Evolutionary conservation across 2,113 vertebrate species (phyloP).

Genomic region (Mobula hypostoma): DNA sequence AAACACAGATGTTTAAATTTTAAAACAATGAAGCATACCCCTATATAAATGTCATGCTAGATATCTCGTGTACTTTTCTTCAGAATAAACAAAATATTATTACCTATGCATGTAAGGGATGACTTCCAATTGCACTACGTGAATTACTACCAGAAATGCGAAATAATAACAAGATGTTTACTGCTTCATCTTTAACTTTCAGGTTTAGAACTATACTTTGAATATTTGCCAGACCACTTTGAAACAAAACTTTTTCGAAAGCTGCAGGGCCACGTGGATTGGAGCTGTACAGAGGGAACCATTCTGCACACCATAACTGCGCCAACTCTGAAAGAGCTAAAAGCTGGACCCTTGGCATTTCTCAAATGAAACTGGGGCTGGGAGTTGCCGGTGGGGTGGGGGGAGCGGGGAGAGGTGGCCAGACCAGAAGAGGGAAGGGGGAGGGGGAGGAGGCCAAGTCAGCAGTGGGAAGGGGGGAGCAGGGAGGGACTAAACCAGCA

Average conservation of each 20-base stretch:
- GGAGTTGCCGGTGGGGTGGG: too few relatives aligned
- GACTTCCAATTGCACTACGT: not conserved
- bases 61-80: not conserved
- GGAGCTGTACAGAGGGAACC: not conserved
- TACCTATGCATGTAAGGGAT: not conserved
- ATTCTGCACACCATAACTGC: not conserved
- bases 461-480: too few relatives aligned
- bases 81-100: not conserved
- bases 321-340: not conserved
- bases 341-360: too few relatives aligned
- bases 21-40: not conserved
- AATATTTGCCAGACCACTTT: not conserved
- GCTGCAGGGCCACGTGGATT: not conserved
- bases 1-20: not conserved
- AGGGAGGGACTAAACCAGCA: too few relatives aligned
- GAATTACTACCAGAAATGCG: not conserved
- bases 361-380: too few relatives aligned
- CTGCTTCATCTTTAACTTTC: not conserved
- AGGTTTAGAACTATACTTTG: slow-evolving; percentile 10
- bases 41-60: too few relatives aligned
- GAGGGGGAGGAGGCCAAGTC: too few relatives aligned
- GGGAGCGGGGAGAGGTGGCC: too few relatives aligned
- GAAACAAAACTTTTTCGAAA: not conserved
- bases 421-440: too few relatives aligned
- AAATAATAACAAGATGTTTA: not conserved